Evolutionary conservation across 1,140 invertebrate genomes (phyloP), one percentile per base, ranked within the genome.

Genomic region (Apolygus lucorum): DNA sequence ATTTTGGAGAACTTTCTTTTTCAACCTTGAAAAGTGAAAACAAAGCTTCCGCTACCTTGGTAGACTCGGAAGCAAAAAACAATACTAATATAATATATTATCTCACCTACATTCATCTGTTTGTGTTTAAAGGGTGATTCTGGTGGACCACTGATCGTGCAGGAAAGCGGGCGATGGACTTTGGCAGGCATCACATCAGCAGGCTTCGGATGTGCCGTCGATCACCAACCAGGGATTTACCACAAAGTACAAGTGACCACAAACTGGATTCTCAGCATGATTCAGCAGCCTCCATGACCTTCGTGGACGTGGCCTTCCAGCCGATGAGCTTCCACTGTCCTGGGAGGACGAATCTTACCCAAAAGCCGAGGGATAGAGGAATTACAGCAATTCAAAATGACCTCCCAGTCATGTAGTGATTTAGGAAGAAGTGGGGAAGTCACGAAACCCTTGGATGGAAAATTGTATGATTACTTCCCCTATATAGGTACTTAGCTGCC

Each of bases 161-260:
- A 82, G 71, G 69, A 75, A 27, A 42, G 64, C 25, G 34, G 42
- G 0, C 80, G 85, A 14, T 95, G 89, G 84, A 89, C 88, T 67
- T 79, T 93, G 26, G 87, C 88, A 4, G 92, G 92, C 17, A 92
- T 95, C 52, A 92, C 91, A 0, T 92, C 90, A 63, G 90, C 90
- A 0, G 90, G 90, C 8, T 93, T 92, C 77, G 90, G 90, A 2
- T 92, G 90, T 79, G 90, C 90, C 0, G 88, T 91, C 11, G 88
- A 91, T 75, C 88, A 90, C 73, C 90, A 93, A 77, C 90, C 90
- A 0, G 90, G 90, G n/a, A 92, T 92, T 73, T 92, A 92, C 78
- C 89, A 91, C 78, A 88, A 88, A 76, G 84, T 91, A 1, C 82
- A 87, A 70, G 84, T 84, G 71, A 90, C 89, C 26, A 79, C 85